Base-by-base conservation (phyloP, 2,888 invertebrate genomes). In the Apotomis capreana region DNA sequence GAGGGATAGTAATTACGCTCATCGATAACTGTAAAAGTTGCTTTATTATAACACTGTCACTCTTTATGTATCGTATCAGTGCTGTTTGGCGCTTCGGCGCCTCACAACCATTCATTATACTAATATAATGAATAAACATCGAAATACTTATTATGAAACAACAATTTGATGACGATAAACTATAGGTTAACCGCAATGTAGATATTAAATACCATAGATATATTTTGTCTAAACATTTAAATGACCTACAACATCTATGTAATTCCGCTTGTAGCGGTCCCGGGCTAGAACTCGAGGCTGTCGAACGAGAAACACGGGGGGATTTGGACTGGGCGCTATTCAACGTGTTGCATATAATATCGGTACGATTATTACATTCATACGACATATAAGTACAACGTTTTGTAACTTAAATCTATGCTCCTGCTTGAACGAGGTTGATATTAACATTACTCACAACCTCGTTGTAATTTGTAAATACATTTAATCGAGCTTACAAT, bases 281-380 rank as follows among this genome's bases (percentile, higher is more conserved):
- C 52, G 49, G 12, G 74, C 74, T 74, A 67, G 80, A 83, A 80
- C 79, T 83, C 87, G 89, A 88, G 89, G 85, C 88, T 89, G 89
- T 87, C 83, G 84, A 84, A 83, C 82, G 80, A 81, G 76, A 79
- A 77, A 75, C 79, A 77, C 57, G 71, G 70, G 78, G 78, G 74
- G 26, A 74, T 75, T 76, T 73, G 75, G 77, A 76, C 76, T 74
- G 76, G 70, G 75, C 57, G 72, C 72, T 73, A 70, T 75, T 61
- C 58, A 51, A 54, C 65, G 65, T 71, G 69, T 74, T 72, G 74
- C 55, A 54, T 64, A 52, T 64, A 69, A 64, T 52, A 68, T 57
- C 62, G 62, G 69, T 68, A 70, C 68, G 60, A 57, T 60, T 70
- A 70, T 68, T 68, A 74, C 74, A 74, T 68, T 64, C 69, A 69